phyloP scores from a whole-genome alignment of 2,888 invertebrate species.

The Cacoxenus indagator region DNA sequence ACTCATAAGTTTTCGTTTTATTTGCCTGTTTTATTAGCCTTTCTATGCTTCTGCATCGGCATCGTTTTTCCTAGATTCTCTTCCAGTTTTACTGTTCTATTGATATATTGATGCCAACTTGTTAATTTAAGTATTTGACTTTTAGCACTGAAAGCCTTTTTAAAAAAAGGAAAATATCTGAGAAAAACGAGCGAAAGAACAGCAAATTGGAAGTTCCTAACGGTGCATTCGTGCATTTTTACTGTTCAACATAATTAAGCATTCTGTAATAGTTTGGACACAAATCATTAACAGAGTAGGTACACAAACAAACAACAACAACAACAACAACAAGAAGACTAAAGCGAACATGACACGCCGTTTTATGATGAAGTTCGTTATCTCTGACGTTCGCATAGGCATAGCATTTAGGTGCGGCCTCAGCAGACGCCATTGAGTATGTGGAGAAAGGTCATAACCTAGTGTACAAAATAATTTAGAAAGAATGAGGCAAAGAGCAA shows the following conservation, averaged over 20 bases:
- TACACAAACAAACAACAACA: background rate
- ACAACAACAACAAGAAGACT: background rate
- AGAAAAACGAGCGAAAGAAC: background rate
- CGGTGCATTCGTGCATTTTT: background rate
- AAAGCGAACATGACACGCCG: no score
- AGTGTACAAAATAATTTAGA: background rate
- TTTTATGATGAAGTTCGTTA: no score
- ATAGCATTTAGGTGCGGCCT: no score
- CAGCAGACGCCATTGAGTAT: no score
- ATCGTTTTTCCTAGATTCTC: background rate
- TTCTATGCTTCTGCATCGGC: no score
- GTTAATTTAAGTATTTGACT: constrained; percentile 20
- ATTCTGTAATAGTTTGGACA: background rate
- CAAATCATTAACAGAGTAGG: background rate
- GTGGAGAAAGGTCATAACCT: constrained; percentile 20
- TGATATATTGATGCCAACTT: background rate
- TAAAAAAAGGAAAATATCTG: background rate
- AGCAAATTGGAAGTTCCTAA: constrained; percentile 1
- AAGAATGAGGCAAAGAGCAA: background rate
- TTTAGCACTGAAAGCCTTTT: constrained; percentile 1
- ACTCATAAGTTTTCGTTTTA: no score
- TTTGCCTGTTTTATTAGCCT: background rate
- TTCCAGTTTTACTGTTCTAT: no score
- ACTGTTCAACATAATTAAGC: constrained; percentile 19
- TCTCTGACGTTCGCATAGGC: background rate